Base-by-base conservation (phyloP, 2,888 invertebrate genomes). In the Eupithecia vulgata region DNA sequence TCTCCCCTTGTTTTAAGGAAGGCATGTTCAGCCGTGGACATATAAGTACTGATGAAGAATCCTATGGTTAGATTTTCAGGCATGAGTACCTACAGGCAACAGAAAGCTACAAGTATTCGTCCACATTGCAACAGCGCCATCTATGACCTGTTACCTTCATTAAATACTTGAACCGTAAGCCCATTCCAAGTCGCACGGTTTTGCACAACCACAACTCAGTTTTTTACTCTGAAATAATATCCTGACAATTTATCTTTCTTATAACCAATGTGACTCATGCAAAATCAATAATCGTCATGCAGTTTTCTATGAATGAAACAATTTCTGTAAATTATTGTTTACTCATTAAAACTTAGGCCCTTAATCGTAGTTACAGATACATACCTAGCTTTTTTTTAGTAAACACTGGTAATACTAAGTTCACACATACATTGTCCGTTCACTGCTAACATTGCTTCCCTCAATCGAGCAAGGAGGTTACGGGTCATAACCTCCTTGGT, bases 71-170 rank as follows among this genome's bases (percentile, higher is more conserved):
- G 17, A 17, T 45, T 15, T 17, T 45, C 15, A 45, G 45, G 15
- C 15, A 45, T 17, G 45, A 17, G 1, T 7, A 45, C 42, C 15
- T 13, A 17, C 45, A 45, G n/a, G 17, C 6, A n/a, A 17, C 17
- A 45, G n/a, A 45, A 45, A 45, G 45, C 7, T 3, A 48, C 21
- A 10, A 52, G 52, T 21, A 25, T 52, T 25, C 21, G 17, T 3
- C 17, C 15, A 34, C 34, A 30, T 61, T 61, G 61, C 34, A 34
- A 45, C 7, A 65, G 69, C 67, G 73, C 61, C 73, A 73, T 73
- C 73, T 73, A 67, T 73, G 61, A 25, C 13, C 57, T 57, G 37
- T n/a, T 17, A 67, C 15, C 37, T 40, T 40, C 4, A 66, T 64
- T 12, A 17, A 12, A n/a, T 62, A 61, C 67, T 30, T 35, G 34